Percentiles rank a stretch among this genome's conserved stretches.
Conservation (phyloP, 2,113 vertebrate genomes). For the Pseudorectes ferrugineus region DNA sequence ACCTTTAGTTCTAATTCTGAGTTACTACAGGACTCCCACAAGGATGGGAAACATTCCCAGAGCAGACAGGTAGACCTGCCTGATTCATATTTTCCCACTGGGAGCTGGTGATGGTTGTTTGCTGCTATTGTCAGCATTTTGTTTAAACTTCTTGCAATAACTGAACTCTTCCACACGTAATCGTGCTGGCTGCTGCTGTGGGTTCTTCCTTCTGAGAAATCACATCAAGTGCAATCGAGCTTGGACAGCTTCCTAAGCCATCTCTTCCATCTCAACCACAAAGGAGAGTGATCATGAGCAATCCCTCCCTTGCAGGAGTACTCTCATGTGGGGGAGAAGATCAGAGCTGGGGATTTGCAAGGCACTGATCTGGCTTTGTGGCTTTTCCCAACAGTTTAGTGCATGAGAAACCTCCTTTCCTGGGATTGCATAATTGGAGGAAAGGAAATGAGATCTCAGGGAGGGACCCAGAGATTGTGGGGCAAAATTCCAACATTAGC, state of each 20-base stretch:
- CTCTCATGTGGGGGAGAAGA: neutral
- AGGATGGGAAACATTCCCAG: neutral
- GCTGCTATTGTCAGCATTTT: neutral
- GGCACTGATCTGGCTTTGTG: neutral
- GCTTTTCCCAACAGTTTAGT: neutral
- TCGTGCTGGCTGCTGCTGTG: neutral
- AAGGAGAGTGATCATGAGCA: neutral
- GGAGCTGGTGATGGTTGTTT: neutral
- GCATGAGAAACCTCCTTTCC: neutral
- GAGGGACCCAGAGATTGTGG: neutral
- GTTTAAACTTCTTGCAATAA: neutral
- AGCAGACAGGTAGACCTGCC: neutral
- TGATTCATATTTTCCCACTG: neutral
- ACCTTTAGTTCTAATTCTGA: neutral
- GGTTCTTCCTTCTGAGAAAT: neutral
- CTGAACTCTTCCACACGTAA: neutral
- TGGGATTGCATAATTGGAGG: neutral
- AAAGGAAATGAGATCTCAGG: slow-evolving; percentile 21
- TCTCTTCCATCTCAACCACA: neutral
- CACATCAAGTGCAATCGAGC: neutral
- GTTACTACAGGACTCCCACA: neutral
- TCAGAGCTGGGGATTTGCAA: neutral
- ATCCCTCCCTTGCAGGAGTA: neutral
- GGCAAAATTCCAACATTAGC: neutral
- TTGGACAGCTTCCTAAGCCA: neutral